Base-by-base conservation (phyloP, 2,797 vertebrate genomes). In the Odontamblyopus lacepedii region DNA sequence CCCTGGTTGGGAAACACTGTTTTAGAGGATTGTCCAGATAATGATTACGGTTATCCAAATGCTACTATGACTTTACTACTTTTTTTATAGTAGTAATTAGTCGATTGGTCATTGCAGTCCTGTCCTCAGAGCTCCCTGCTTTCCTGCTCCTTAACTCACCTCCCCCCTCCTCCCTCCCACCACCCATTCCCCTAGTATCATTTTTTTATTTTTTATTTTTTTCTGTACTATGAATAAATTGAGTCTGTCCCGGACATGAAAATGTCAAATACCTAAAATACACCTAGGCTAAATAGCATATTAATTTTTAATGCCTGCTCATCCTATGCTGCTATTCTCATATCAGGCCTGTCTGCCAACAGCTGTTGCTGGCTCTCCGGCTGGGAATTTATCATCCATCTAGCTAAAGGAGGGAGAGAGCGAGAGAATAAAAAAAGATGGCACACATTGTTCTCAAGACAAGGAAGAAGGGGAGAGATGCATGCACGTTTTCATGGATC, bases 251-350 rank as follows among this genome's bases (percentile, higher is more conserved):
- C 91, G 91, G 93, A 94, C 94, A 94, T 95, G 94, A 94, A 95
- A 95, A 95, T 95, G 94, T 95, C 94, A 95, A 94, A 95, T 94
- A 94, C 94, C 93, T 95, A 95, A 95, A 95, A 95, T 95, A 95
- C 94, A 95, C 94, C 93, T 94, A 94, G 93, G 94, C 94, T 95
- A 95, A 95, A 94, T 95, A 95, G 94, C 94, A 92, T 94, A 95
- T 95, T 93, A 94, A 95, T 95, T 93, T 95, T 95, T 95, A 95
- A 95, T 95, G 94, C 92, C 90, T 85, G 92, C 91, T 95, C 94
- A 94, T 94, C 94, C 93, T 94, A 93, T 94, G 94, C 94, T 94
- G 94, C 94, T 95, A 94, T 95, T 95, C 94, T 95, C 94, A 94
- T 95, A 95, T 94, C 94, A 94, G 92, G 91, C 92, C 93, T 92